Evolutionary conservation across 2,888 invertebrate genomes (phyloP), one percentile per base, ranked within the genome.

Genomic region (Eurois occulta): DNA sequence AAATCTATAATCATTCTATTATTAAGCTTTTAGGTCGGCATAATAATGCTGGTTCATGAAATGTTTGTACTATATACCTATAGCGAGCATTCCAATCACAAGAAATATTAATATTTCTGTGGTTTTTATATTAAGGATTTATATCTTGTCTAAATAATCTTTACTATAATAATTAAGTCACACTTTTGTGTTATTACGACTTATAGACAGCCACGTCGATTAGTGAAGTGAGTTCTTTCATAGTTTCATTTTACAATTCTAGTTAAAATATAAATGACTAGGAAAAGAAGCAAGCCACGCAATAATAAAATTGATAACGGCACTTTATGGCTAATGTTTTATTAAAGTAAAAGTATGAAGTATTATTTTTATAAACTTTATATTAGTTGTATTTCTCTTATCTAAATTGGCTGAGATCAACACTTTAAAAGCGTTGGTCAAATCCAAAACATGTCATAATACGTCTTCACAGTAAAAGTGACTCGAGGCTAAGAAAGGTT

Each of bases 61-160:
- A 80, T 78, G 66, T 83, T 83, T 87, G 80, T 86, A 78, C 76
- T 76, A 77, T 85, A 81, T 75, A 83, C 67, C 58, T 81, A 77
- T 86, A 86, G 78, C 48, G 43, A 76, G 77, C 88, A 89, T 89
- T 89, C 89, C 89, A 83, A 86, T 84, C 83, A 77, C 81, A 85
- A 41, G 81, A 85, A 82, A 84, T 84, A 81, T 72, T 35, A 87
- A 78, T 89, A 75, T 82, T 89, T 88, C 85, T 79, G 83, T 86
- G 86, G 80, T 86, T 84, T 48, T 85, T 85, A 74, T 80, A 72
- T 16, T 82, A 88, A 75, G 66, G 76, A 76, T 78, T 77, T 83
- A 78, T 75, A 73, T 79, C 82, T 77, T 84, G 77, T 87, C 78
- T 78, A 68, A 72, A 58, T 86, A 77, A 73, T 85, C 80, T 77